Evolutionary conservation across 1,140 invertebrate species (phyloP).

Genomic region (Atopsyche davidsoni): DNA sequence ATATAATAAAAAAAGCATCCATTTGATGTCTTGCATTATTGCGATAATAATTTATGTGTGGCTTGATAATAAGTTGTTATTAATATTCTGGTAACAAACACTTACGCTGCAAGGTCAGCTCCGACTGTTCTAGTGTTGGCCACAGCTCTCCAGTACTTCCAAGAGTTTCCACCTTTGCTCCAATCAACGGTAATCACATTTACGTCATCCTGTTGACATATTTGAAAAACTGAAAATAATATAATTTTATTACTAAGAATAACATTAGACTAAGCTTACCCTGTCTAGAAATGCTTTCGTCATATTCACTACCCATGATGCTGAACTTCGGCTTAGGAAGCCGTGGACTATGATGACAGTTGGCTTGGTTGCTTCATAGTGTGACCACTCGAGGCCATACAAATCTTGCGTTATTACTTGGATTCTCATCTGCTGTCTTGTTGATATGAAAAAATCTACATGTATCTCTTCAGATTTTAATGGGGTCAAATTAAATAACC

Average conservation of each 20-base stretch:
- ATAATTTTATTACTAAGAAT: background rate
- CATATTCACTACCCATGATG: conserved; percentile 48
- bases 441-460: conserved; percentile 35
- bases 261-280: conserved; percentile 33
- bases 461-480: conserved; percentile 29
- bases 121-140: conserved; percentile 50
- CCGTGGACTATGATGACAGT: conserved; percentile 53
- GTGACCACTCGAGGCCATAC: conserved; percentile 51
- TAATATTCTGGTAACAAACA: no score
- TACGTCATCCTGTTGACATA: conserved; percentile 45
- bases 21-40: background rate
- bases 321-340: conserved; percentile 49
- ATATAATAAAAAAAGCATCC: no score
- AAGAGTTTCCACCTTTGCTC: conserved; percentile 51
- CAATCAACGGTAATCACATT: conserved; percentile 54
- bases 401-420: conserved; percentile 38
- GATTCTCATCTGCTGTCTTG: conserved; percentile 31
- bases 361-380: conserved; percentile 42
- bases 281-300: conserved; percentile 44
- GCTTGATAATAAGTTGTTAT: no score
- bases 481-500: conserved; percentile 28
- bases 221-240: background rate
- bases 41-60: background rate
- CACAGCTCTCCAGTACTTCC: conserved; percentile 54
- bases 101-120: conserved; percentile 45